These are phyloP conservation scores for Hybognathus amarus DNA, from an alignment of 2,797 vertebrate species.

Conservation along the genomic window DNA sequence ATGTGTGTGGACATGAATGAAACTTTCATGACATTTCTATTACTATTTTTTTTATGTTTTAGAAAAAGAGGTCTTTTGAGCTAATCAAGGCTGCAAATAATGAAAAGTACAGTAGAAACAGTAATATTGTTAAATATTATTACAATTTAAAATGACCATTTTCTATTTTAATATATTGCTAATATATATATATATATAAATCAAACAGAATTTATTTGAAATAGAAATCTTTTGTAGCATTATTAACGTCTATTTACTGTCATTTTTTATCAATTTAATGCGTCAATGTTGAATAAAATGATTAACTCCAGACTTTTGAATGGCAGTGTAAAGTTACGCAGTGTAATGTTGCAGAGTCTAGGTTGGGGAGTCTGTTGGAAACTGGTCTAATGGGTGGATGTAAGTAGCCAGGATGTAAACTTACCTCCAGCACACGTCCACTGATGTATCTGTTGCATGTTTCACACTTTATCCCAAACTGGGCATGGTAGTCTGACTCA, in stretches of 20 bases:
- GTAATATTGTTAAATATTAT: too few species aligned
- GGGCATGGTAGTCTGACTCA: conserved; percentile 95
- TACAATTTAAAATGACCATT: too few species aligned
- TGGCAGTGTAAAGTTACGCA: background rate
- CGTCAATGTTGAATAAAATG: background rate
- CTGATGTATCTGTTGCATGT: conserved; percentile 98
- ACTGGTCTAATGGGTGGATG: background rate
- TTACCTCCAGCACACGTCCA: conserved; percentile 96
- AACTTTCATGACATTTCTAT: background rate
- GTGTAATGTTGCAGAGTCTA: background rate
- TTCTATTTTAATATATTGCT: background rate
- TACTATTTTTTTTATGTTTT: background rate
- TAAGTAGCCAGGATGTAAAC: conserved; percentile 60
- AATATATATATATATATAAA: too few species aligned
- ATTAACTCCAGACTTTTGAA: background rate
- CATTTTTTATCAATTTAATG: background rate
- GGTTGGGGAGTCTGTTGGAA: background rate
- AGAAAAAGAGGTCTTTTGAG: background rate
- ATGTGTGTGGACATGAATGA: background rate
- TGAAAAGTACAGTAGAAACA: too few species aligned
- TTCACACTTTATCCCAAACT: conserved; percentile 98
- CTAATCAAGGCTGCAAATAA: background rate
- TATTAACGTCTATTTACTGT: background rate
- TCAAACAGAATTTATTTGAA: background rate
- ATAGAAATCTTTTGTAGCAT: background rate